Base-by-base conservation (phyloP, 2,888 invertebrate genomes). In the Agrotis puta region DNA sequence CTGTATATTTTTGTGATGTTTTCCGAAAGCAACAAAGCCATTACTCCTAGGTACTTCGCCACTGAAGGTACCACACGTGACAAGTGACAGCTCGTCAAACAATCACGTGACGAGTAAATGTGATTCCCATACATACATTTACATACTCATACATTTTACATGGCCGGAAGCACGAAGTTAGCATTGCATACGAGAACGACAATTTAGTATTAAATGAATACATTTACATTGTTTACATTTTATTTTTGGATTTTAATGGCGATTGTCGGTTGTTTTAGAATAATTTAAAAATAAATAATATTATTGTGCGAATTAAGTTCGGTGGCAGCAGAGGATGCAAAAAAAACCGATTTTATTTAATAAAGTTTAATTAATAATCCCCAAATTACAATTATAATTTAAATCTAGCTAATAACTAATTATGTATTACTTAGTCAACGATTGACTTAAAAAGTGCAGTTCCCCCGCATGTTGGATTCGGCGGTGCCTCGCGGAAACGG, bases 51-150 rank as follows among this genome's bases (percentile, higher is more conserved):
- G n/a, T n/a, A 20, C 9, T 24, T 9, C 3, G 14, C 18, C 18
- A 27, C 16, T 1, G n/a, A 14, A n/a, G 27, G 13, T 13, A 5
- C 9, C 13, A 14, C 74, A 79, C 79, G 58, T 75, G 74, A 51
- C 14, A 57, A 39, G 4, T 5, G 27, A 24, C 48, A 54, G 48
- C n/a, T 6, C 9, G n/a, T 58, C 27, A 14, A 57, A 33, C 4
- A 2, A 13, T 73, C 74, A 64, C 74, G 64, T 79, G 64, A 74
- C 45, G 58, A 43, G 54, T 74, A 79, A 79, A 64, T 79, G 53
- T 73, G 56, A 73, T 64, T 2, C 56, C 57, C 73, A 56, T 70
- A 50, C 54, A 73, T 22, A 27, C 13, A 67, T 76, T 76, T 39
- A 47, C 56, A 75, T 53, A 20, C 20, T 76, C 81, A 68, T 81